phyloP scores from a whole-genome alignment of 2,113 vertebrate species.

The Motacilla tschutschensis region DNA sequence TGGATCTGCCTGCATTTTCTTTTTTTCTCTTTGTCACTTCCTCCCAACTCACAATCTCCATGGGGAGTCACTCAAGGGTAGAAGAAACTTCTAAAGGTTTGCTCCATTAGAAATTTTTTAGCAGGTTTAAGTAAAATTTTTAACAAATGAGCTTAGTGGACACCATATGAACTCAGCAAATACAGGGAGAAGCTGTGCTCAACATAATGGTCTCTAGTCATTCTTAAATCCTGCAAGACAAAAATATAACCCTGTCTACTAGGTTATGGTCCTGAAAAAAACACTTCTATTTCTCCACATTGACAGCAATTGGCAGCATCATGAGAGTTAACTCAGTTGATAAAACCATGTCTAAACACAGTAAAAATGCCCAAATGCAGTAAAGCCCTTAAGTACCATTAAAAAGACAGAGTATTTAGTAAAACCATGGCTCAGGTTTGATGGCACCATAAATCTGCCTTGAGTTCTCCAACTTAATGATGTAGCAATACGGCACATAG shows the following conservation, averaged over 20 bases:
- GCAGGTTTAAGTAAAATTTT: background rate
- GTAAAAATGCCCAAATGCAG: conserved; percentile 32
- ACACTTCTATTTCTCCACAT: background rate
- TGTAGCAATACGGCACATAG: background rate
- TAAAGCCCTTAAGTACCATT: conserved; percentile 42
- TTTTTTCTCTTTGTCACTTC: background rate
- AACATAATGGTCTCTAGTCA: background rate
- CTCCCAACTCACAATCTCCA: background rate
- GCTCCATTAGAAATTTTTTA: background rate
- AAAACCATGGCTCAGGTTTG: conserved; percentile 47
- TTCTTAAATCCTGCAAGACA: background rate
- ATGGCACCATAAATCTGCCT: conserved; percentile 36
- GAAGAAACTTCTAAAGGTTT: background rate
- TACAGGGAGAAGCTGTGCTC: background rate
- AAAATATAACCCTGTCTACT: conserved; percentile 7
- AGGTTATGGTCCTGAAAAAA: background rate
- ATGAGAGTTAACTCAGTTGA: conserved; percentile 12
- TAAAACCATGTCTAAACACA: conserved; percentile 47
- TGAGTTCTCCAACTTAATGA: conserved; percentile 9
- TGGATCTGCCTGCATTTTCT: background rate
- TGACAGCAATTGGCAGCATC: conserved; percentile 13
- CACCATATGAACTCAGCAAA: background rate
- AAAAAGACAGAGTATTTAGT: conserved; percentile 42
- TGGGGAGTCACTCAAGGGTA: background rate
- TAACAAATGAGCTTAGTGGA: background rate